Conservation (phyloP, 2,888 invertebrate species). For the Nineta flava region DNA sequence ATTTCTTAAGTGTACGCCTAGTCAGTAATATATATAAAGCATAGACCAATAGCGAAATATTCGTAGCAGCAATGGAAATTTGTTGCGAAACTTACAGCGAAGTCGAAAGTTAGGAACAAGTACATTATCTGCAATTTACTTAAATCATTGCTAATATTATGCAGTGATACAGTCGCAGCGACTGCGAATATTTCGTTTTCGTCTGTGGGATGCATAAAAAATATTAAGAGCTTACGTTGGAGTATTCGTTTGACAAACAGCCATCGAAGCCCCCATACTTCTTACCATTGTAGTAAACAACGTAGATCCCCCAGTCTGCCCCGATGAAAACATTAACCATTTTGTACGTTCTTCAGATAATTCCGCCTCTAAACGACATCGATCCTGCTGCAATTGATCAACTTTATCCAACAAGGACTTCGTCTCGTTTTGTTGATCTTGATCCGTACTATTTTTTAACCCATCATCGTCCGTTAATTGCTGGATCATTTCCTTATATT, state of each 20-base stretch:
- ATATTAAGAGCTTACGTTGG: neutral
- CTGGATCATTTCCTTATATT: constrained; percentile 50
- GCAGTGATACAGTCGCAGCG: no score
- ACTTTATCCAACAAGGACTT: constrained; percentile 32
- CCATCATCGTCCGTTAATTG: constrained; percentile 36
- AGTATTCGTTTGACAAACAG: constrained; percentile 25
- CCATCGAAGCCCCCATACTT: constrained; percentile 38
- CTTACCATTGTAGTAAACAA: constrained; percentile 9
- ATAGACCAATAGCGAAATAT: no score
- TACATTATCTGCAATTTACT: no score
- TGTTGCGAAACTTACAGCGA: no score
- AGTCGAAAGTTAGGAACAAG: no score
- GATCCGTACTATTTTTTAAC: constrained; percentile 31
- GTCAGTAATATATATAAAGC: no score
- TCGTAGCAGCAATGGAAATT: no score
- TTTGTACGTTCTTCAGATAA: constrained; percentile 20
- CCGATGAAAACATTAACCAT: constrained; percentile 6
- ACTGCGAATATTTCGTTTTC: no score
- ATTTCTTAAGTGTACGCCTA: no score
- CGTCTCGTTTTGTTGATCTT: constrained; percentile 39
- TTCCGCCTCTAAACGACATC: constrained; percentile 27
- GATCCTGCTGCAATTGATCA: constrained; percentile 32
- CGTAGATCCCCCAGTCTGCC: neutral
- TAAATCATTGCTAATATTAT: no score
- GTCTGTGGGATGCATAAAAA: no score